These are phyloP conservation scores for Mycogona germanica DNA, from an alignment of 2,888 invertebrate species.

Conservation along the genomic window DNA sequence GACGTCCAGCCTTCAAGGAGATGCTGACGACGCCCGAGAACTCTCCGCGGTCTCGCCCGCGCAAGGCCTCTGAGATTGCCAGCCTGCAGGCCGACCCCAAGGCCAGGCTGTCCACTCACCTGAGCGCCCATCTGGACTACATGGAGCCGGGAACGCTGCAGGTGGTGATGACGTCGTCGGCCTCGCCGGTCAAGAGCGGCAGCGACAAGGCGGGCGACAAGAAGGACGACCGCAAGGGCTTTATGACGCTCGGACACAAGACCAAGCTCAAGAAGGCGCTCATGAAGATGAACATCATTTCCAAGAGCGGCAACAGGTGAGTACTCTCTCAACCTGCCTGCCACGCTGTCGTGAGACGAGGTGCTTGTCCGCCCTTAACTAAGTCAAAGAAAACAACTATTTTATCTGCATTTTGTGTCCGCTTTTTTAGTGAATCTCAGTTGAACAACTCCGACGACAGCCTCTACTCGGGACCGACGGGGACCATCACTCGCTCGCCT, in stretches of 20 bases:
- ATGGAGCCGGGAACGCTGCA: slow-evolving; percentile 14
- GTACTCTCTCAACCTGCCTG: background rate
- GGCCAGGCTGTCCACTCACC: slow-evolving; percentile 57
- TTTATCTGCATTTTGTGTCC: background rate
- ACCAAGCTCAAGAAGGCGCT: slow-evolving; percentile 75
- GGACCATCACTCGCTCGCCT: slow-evolving; percentile 17
- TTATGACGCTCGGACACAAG: slow-evolving; percentile 82
- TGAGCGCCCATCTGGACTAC: slow-evolving; percentile 58
- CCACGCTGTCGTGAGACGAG: background rate
- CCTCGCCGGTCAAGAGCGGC: slow-evolving; percentile 33
- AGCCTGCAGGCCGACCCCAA: slow-evolving; percentile 54
- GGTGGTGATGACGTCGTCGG: slow-evolving; percentile 27
- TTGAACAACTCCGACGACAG: slow-evolving; percentile 26
- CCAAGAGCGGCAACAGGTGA: slow-evolving; percentile 27
- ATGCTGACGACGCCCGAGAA: slow-evolving; percentile 64
- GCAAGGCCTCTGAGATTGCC: slow-evolving; percentile 49
- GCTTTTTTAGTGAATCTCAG: slow-evolving; percentile 24
- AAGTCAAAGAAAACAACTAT: background rate
- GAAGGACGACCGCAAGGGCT: slow-evolving; percentile 41
- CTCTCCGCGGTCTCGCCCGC: slow-evolving; percentile 58
- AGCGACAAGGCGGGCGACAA: too few species aligned
- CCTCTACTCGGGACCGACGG: slow-evolving; percentile 22
- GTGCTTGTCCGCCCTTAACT: background rate
- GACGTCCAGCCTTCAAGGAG: slow-evolving; percentile 46
- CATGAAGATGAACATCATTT: slow-evolving; percentile 59